Evolutionary conservation across 2,797 vertebrate genomes (phyloP).

Genomic region (Percopsis omiscomaycus): DNA sequence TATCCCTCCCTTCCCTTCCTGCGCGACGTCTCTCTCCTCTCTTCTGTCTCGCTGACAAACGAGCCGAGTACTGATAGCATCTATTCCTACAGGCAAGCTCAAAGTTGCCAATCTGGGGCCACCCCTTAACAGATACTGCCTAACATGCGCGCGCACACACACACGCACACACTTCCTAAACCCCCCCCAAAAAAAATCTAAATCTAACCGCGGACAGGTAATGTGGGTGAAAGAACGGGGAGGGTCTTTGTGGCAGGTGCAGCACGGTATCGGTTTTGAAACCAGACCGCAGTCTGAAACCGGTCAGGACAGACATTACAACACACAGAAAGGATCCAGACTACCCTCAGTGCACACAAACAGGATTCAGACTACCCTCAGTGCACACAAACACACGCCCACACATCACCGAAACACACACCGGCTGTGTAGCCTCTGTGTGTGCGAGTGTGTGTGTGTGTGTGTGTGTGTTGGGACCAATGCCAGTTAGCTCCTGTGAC

Average conservation of each 20-base stretch:
- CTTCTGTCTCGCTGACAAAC: constrained; percentile 38
- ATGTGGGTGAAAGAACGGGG: constrained; percentile 3
- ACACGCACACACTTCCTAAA: constrained; percentile 1
- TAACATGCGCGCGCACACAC: constrained; percentile 3
- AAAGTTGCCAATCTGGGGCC: constrained; percentile 31
- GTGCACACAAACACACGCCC: constrained; percentile 37
- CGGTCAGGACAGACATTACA: constrained; percentile 33
- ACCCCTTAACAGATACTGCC: constrained; percentile 13
- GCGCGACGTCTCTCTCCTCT: constrained; percentile 7
- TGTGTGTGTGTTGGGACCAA: not conserved
- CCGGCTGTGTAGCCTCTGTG: not conserved
- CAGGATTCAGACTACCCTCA: constrained; percentile 33
- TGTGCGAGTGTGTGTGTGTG: constrained; percentile 4
- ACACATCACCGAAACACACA: constrained; percentile 29
- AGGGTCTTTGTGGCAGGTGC: constrained; percentile 1
- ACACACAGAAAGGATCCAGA: constrained; percentile 26
- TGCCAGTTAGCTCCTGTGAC: constrained; percentile 14
- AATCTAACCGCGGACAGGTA: constrained; percentile 6
- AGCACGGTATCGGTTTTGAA: constrained; percentile 6
- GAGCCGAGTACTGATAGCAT: constrained; percentile 40
- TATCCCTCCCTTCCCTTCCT: not conserved
- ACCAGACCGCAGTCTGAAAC: constrained; percentile 23
- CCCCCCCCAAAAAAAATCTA: constrained; percentile 10
- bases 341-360: constrained; percentile 28
- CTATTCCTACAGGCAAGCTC: constrained; percentile 37